phyloP scores from a whole-genome alignment of 2,797 vertebrate species.

The Pseudotriccus pelzelni region DNA sequence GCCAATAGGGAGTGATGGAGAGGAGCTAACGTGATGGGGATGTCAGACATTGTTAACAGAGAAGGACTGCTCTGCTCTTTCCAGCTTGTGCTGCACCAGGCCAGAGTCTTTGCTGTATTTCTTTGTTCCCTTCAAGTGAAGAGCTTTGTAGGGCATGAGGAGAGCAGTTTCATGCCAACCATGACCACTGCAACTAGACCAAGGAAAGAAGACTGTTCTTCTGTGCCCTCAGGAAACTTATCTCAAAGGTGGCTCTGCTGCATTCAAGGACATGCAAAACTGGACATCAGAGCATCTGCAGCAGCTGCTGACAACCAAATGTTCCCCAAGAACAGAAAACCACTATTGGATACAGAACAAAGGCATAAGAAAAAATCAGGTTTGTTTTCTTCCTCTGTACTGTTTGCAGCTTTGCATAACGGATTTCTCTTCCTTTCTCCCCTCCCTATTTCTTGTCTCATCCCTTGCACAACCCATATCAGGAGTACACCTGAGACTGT shows the following conservation, averaged over 20 bases:
- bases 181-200: background rate
- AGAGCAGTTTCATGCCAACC: background rate
- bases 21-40: background rate
- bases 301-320: background rate
- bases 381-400: background rate
- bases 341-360: background rate
- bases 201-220: background rate
- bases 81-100: background rate
- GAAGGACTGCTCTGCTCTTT: background rate
- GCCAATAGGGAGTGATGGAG: slow-evolving; percentile 38
- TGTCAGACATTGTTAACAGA: slow-evolving; percentile 15
- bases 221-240: background rate
- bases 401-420: background rate
- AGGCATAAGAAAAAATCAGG: background rate
- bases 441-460: background rate
- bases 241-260: background rate
- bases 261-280: background rate
- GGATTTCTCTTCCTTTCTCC: background rate
- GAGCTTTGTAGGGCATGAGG: background rate
- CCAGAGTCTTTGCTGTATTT: background rate
- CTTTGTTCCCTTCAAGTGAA: background rate
- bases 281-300: background rate
- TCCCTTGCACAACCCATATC: background rate
- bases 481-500: background rate
- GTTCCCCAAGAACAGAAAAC: background rate